A percentile compares a stretch with the other conserved stretches of the same genome.
Evolutionary conservation across 1,140 invertebrate genomes (phyloP).

Genomic region (Papilio aristodemus): DNA sequence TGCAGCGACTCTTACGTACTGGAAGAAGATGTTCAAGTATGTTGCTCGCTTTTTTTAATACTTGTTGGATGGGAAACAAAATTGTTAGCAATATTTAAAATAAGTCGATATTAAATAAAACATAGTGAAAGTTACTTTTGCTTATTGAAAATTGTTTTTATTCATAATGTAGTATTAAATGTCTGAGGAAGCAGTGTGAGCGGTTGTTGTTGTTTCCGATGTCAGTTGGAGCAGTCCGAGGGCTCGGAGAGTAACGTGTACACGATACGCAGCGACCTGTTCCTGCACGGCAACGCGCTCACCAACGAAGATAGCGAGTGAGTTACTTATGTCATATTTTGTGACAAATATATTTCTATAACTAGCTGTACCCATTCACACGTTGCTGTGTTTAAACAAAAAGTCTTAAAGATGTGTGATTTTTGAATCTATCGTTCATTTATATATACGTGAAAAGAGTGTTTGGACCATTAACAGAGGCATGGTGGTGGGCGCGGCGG

Average conservation of each 20-base stretch:
- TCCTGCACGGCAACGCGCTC: slow-evolving; percentile 66
- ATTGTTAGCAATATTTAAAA: no score
- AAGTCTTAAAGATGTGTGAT: no score
- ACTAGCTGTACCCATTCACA: no score
- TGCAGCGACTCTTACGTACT: slow-evolving; percentile 41
- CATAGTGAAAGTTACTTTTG: no score
- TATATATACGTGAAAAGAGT: no score
- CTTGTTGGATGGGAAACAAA: neutral
- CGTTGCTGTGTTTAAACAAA: no score
- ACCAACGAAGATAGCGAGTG: slow-evolving; percentile 72
- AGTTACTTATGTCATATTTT: slow-evolving; percentile 38
- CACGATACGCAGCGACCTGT: slow-evolving; percentile 70
- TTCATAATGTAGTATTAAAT: no score
- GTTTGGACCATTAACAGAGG: slow-evolving; percentile 39
- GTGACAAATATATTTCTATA: neutral
- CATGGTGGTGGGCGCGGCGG: slow-evolving; percentile 44
- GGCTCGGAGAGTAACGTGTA: slow-evolving; percentile 65
- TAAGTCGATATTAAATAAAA: no score
- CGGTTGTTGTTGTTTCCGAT: slow-evolving; percentile 15
- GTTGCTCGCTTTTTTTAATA: slow-evolving; percentile 3
- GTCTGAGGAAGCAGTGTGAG: no score
- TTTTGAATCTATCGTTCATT: no score
- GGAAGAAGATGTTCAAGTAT: slow-evolving; percentile 53
- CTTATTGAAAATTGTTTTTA: no score
- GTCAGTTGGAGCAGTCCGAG: slow-evolving; percentile 61